Evolutionary conservation across 1,140 invertebrate species (phyloP), one percentile per base, ranked within the genome.

Genomic region (Brachionus rubens): DNA sequence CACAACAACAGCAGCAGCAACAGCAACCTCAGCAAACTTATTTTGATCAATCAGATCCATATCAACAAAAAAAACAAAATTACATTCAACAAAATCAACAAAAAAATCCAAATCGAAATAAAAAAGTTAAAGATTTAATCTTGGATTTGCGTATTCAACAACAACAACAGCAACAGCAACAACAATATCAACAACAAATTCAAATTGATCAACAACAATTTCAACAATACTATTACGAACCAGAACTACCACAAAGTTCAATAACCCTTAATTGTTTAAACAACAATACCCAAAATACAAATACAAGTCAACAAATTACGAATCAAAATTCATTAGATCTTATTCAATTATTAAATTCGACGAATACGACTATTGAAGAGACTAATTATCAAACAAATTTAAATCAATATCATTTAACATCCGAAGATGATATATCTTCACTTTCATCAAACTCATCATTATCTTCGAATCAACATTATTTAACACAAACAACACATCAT

Each of bases 101-200:
- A 19, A 65, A 65, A 65, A 65, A 65, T 26, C 59, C 59, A 21
- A 65, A 65, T 21, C 59, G 68, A 5, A 72, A 72, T 30, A 72
- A 72, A 72, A 72, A 72, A 72, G 68, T 72, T 21, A 72, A 72
- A 33, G 68, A 72, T 21, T 52, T 72, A 10, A 72, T 72, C 7
- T 16, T 72, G 10, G 68, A 72, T n/a, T 3, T 72, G 26, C 68
- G 68, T 33, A 28, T 72, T 21, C 68, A 72, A 30, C 67, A 72
- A 16, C 68, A 72, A 30, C 68, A 72, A 72, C 67, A 68, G 5
- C 36, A 70, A 2, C 67, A 70, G 1, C 65, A 47, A 26, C 65
- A 70, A 10, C 67, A 16, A 3, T 24, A 62, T 1, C 56, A 62
- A 14, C 67, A 70, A 52, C 48, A 47, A 19, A 12, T 33, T 9